Conservation (phyloP, 2,797 vertebrate genomes). For the Australoheros facetus region DNA sequence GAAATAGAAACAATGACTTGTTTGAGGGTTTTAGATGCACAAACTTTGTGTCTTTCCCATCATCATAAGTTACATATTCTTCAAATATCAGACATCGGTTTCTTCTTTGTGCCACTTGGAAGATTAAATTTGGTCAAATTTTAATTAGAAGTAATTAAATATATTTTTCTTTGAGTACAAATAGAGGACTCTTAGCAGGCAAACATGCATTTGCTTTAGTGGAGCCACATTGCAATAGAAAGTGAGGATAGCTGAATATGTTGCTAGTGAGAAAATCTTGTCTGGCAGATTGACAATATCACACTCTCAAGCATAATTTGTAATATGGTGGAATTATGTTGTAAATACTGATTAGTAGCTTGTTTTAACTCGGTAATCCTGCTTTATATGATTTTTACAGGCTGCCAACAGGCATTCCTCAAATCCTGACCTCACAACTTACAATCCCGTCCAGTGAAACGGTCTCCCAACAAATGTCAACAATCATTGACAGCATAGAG, state of each 20-base stretch:
- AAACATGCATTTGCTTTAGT: conserved; percentile 28
- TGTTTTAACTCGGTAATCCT: conserved; percentile 56
- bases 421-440: conserved; percentile 59
- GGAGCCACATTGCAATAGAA: conserved; percentile 24
- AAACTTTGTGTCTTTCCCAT: background rate
- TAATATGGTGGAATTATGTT: conserved; percentile 60
- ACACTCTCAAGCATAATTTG: conserved; percentile 57
- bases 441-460: conserved; percentile 32
- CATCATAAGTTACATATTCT: background rate
- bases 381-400: conserved; percentile 58
- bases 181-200: background rate
- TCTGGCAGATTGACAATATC: conserved; percentile 60
- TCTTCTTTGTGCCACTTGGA: background rate
- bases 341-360: conserved; percentile 60
- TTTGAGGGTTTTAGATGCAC: background rate
- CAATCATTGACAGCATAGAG: conserved; percentile 44
- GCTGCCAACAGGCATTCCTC: conserved; percentile 61
- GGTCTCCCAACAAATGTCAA: conserved; percentile 48
- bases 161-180: background rate
- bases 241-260: conserved; percentile 22
- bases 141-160: background rate
- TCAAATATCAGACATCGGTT: background rate
- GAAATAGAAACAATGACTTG: background rate
- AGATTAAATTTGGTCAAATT: background rate
- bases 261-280: conserved; percentile 41